phyloP scores from a whole-genome alignment of 2,113 vertebrate species.

The Catharus fuscescens region DNA sequence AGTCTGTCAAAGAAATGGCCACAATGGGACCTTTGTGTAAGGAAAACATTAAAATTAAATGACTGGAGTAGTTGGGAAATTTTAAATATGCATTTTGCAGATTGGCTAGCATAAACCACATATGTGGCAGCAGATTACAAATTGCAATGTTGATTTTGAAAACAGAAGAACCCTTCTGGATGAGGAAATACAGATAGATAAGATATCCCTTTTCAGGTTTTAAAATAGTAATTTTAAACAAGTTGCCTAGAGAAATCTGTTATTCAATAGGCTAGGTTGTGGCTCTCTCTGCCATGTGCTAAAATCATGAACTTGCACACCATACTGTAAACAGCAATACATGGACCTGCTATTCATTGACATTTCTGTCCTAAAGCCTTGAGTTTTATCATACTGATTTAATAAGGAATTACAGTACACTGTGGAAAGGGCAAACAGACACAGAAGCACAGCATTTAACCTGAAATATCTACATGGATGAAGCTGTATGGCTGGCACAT shows the following conservation, averaged over 20 bases:
- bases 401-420: neutral
- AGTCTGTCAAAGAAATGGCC: neutral
- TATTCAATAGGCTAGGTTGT: neutral
- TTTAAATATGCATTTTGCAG: neutral
- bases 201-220: neutral
- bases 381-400: neutral
- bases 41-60: neutral
- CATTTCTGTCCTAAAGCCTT: neutral
- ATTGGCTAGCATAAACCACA: neutral
- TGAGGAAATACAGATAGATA: neutral
- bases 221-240: neutral
- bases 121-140: neutral
- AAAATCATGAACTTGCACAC: neutral
- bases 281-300: neutral
- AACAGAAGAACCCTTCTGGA: neutral
- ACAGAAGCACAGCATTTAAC: neutral
- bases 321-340: neutral
- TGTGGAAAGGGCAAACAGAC: neutral
- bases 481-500: neutral
- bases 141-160: neutral
- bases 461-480: neutral
- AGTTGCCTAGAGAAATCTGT: neutral
- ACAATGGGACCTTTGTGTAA: neutral
- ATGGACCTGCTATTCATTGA: neutral
- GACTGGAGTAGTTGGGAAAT: rapidly evolving